Evolutionary conservation across 2,797 vertebrate genomes (phyloP).

Genomic region (Melanotaenia trifasciata): DNA sequence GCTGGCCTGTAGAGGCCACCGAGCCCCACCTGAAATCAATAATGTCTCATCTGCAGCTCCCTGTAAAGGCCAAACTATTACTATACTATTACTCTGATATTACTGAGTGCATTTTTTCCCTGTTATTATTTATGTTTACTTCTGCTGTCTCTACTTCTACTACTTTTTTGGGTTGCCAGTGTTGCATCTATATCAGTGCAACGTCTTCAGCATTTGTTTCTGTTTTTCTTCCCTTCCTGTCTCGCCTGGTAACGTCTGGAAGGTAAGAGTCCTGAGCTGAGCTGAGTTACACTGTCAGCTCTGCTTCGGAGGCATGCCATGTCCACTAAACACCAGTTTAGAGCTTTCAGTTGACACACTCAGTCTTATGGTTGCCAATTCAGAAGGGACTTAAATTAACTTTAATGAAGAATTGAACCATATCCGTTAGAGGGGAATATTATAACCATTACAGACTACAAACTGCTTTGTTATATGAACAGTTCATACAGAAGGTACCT

Average conservation of each 20-base stretch:
- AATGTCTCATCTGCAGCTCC: slow-evolving; percentile 16
- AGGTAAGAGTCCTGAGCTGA: slow-evolving; percentile 67
- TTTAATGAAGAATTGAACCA: background rate
- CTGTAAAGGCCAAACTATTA: slow-evolving; percentile 49
- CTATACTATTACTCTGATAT: background rate
- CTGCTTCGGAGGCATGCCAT: slow-evolving; percentile 22
- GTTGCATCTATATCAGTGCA: slow-evolving; percentile 7
- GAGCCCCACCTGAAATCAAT: slow-evolving; percentile 27
- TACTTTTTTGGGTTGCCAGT: background rate
- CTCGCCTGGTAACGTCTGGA: slow-evolving; percentile 49
- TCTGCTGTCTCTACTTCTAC: background rate
- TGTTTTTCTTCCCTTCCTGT: slow-evolving; percentile 37
- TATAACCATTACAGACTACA: too few species aligned
- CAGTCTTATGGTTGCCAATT: slow-evolving; percentile 11
- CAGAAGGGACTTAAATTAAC: slow-evolving; percentile 14
- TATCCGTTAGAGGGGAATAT: background rate
- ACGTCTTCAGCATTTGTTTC: slow-evolving; percentile 30
- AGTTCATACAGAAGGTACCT: too few species aligned
- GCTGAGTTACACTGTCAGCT: background rate
- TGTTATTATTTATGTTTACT: slow-evolving; percentile 7
- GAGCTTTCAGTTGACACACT: background rate
- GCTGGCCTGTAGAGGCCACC: slow-evolving; percentile 31
- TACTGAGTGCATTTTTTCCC: slow-evolving; percentile 28
- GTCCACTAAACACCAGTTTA: background rate
- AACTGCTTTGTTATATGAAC: too few species aligned